Conservation (phyloP, 2,888 invertebrate species). For the Odontocolon sp. region DNA sequence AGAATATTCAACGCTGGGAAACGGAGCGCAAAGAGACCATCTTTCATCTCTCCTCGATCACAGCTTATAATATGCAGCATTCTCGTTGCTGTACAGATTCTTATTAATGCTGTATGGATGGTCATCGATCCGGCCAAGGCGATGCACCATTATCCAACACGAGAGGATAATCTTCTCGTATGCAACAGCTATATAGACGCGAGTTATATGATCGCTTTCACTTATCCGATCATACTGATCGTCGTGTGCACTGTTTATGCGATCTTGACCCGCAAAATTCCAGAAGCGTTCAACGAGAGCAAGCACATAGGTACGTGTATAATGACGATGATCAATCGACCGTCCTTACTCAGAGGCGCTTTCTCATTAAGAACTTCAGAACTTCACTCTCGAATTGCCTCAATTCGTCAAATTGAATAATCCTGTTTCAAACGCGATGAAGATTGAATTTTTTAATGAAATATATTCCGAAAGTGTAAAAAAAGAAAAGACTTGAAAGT, state of each 20-base stretch:
- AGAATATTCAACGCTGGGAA: constrained; percentile 98
- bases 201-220: constrained; percentile 96
- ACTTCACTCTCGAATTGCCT: neutral
- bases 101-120: constrained; percentile 96
- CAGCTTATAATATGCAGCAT: constrained; percentile 94
- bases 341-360: neutral
- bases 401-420: no score
- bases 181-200: constrained; percentile 96
- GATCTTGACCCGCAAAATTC: constrained; percentile 96
- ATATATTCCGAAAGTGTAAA: no score
- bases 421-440: no score
- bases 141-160: constrained; percentile 94
- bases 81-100: constrained; percentile 93
- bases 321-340: neutral
- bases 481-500: no score
- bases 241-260: constrained; percentile 98
- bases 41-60: constrained; percentile 95
- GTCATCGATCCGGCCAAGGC: constrained; percentile 94
- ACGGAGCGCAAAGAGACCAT: constrained; percentile 95
- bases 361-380: neutral
- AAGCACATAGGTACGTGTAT: constrained; percentile 93
- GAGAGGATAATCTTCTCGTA: constrained; percentile 95
- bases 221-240: constrained; percentile 95
- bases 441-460: no score
- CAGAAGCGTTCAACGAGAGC: constrained; percentile 99